Evolutionary conservation across 2,113 vertebrate genomes (phyloP).

Genomic region (Cyprinodon brontotheroides): DNA sequence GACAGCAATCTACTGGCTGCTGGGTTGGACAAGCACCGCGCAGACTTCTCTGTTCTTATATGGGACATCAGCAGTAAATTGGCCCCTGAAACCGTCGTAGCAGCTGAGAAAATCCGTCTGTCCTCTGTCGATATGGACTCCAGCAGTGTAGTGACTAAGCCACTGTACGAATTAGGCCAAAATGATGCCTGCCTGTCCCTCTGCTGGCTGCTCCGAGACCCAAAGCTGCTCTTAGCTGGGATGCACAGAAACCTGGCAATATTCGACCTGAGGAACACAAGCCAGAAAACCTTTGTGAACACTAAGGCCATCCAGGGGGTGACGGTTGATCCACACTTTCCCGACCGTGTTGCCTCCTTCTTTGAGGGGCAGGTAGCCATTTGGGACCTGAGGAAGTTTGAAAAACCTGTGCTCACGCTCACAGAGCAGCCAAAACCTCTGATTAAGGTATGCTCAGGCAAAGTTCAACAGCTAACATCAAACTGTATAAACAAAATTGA

Average conservation of each 20-base stretch:
- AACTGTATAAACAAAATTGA: neutral
- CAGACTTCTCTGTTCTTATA: constrained; percentile 95
- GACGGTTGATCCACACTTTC: constrained; percentile 94
- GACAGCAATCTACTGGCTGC: constrained; percentile 96
- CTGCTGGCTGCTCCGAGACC: constrained; percentile 96
- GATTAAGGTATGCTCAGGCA: constrained; percentile 80
- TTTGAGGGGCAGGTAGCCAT: constrained; percentile 98
- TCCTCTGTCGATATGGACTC: constrained; percentile 86
- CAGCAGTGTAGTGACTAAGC: constrained; percentile 91
- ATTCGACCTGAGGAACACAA: constrained; percentile 96
- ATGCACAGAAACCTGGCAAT: constrained; percentile 98
- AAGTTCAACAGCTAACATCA: neutral
- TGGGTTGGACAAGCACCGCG: constrained; percentile 94
- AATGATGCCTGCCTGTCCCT: constrained; percentile 97
- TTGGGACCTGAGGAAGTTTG: constrained; percentile 98
- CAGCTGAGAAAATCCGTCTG: constrained; percentile 90
- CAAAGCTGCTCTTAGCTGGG: constrained; percentile 94
- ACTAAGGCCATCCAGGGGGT: constrained; percentile 98
- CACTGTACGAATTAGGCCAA: constrained; percentile 93
- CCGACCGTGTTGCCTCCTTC: constrained; percentile 94
- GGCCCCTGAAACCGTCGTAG: constrained; percentile 83
- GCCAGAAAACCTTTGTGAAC: constrained; percentile 98
- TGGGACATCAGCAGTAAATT: constrained; percentile 98
- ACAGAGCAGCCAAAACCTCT: constrained; percentile 95
- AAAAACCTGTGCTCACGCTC: constrained; percentile 95